Evolutionary conservation across 2,797 vertebrate species (phyloP), one percentile per base, ranked within the genome.

Genomic region (Euphonia xanthogaster): DNA sequence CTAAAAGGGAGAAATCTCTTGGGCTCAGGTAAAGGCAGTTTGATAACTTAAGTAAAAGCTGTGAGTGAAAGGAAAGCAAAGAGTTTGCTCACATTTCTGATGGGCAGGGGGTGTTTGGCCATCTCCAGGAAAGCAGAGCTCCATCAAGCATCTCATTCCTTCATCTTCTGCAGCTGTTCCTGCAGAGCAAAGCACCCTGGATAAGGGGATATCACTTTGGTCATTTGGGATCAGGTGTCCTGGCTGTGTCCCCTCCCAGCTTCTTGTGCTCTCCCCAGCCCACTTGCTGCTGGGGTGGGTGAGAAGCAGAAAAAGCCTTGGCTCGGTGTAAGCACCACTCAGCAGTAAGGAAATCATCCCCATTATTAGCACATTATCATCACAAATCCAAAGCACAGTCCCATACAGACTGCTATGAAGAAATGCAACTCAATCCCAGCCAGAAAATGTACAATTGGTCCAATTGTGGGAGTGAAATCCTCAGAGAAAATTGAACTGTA

Each of bases 181-280:
- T 83, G 48, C 1, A 5, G 63, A 67, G 10, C 35, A 35, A 6
- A 24, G 31, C 2, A 5, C 33, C 6, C 20, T 7, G 23, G 21
- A 20, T 39, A 14, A 44, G 31, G 31, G 31, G 14, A 11, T 23
- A 16, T 27, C 37, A 17, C 71, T 61, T 21, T 28, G 54, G 8
- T 10, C n/a, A 75, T 14, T 1, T 53, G 35, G 58, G 21, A 15
- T 39, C 68, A 76, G 44, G 28, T 62, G 25, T 48, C 35, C 28
- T 14, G 8, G 30, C 57, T 47, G 12, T 30, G 23, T 61, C 10
- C 6, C 14, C 6, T 76, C 50, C 28, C n/a, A 44, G 0, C 4
- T 44, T 4, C 48, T 48, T n/a, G 12, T 54, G 23, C 37, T 35
- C 9, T 21, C 7, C 15, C 25, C n/a, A 40, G 48, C 54, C 53